Evolutionary conservation across 2,888 invertebrate species (phyloP), one percentile per base, ranked within the genome.

Genomic region (Ophion costatus): DNA sequence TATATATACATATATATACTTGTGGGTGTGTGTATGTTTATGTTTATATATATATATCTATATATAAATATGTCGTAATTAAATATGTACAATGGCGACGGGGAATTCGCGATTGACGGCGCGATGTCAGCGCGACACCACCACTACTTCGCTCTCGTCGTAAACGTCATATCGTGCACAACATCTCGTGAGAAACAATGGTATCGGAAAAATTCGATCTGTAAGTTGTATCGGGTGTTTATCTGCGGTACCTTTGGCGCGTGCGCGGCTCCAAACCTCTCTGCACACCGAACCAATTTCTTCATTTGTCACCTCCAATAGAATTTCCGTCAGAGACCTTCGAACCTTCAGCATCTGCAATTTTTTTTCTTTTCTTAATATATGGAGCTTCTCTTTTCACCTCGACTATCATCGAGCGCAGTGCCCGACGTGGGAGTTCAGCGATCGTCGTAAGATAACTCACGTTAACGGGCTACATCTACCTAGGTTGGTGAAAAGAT

Each of bases 271-370:
- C 94, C 97, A 95, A 93, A 98, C 97, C 95, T 98, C 98, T 94
- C 96, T 96, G 94, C 98, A 97, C 92, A 98, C 96, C 92, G 95
- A 95, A 92, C 96, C 95, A 93, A 99, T 97, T 95, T 98, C 98
- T 94, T 97, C 96, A 94, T 97, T 97, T 33, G 99, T 99, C 91
- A 98, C 98, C 94, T 98, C 98, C 90, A 99, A 95, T 85, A 99
- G 96, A 91, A 99, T 97, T 95, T 98, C 98, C 45, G 99, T 99
- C 94, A 99, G 95, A 89, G 97, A 96, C 86, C 97, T 96, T 85
- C 98, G 96, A 75, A 99, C 98, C 92, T 96, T 96, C 93, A 97
- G 94, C 98, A 98, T 98, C 98, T 98, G 94, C 14, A 24, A 33
- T 63, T 38, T 67, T 74, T 7, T 70, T 51, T n/a, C 9, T 45